phyloP scores from a whole-genome alignment of 2,888 invertebrate genomes.

The Euproctis similis region DNA sequence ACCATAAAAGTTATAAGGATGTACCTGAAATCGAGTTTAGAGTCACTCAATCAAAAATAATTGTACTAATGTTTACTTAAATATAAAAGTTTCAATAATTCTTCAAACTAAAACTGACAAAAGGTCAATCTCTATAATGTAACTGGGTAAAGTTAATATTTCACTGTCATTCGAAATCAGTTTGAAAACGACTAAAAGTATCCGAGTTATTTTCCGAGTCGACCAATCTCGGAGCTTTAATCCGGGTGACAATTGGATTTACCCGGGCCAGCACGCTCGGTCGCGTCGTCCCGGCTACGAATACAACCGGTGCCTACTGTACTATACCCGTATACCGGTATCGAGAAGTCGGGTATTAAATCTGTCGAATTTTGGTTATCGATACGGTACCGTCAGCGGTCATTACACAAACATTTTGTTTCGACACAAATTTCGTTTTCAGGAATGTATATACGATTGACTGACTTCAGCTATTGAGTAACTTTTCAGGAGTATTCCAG shows the following conservation, averaged over 20 bases:
- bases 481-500: too few relatives aligned
- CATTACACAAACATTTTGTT: constrained; percentile 15
- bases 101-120: too few relatives aligned
- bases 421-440: too few relatives aligned
- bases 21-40: too few relatives aligned
- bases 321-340: constrained; percentile 1
- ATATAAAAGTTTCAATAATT: too few relatives aligned
- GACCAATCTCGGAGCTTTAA: constrained; percentile 17
- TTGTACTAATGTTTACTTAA: too few relatives aligned
- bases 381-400: constrained; percentile 1
- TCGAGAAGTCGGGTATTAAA: constrained; percentile 9
- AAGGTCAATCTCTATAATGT: too few relatives aligned
- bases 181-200: constrained; percentile 19
- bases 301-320: constrained; percentile 1
- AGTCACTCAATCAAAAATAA: too few relatives aligned
- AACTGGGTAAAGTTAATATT: too few relatives aligned
- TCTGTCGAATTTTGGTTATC: constrained; percentile 10
- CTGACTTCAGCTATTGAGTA: too few relatives aligned
- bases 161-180: constrained; percentile 6
- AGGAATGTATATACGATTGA: too few relatives aligned
- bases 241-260: constrained; percentile 24
- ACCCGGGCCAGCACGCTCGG: constrained; percentile 5
- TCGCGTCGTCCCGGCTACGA: constrained; percentile 1
- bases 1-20: too few relatives aligned
- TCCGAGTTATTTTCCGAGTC: constrained; percentile 16